Conservation (phyloP, 2,888 invertebrate genomes). For the Philhelius pedissequus region DNA sequence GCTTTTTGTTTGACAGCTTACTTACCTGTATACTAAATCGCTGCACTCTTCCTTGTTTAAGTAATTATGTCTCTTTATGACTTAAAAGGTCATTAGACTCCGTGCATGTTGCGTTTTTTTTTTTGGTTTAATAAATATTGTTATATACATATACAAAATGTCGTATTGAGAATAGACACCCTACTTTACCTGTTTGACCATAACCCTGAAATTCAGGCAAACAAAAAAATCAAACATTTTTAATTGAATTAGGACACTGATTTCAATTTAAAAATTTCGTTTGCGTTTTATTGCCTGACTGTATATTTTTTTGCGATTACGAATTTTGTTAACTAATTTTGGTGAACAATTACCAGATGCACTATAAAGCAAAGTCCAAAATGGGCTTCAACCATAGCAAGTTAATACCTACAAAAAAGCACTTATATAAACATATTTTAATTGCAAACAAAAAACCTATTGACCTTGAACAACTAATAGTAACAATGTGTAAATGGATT, state of each 20-base stretch:
- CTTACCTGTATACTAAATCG: not conserved
- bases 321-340: not conserved
- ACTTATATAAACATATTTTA: not conserved
- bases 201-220: constrained; percentile 9
- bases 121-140: too few species aligned
- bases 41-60: not conserved
- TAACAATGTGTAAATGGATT: too few species aligned
- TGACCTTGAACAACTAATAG: not conserved
- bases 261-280: too few species aligned
- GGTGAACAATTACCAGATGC: not conserved
- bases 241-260: not conserved
- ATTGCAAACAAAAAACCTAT: not conserved
- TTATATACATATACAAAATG: too few species aligned
- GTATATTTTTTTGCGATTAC: not conserved
- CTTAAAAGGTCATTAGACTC: constrained; percentile 24
- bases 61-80: not conserved
- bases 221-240: not conserved
- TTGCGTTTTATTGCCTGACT: too few species aligned
- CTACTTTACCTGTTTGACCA: not conserved
- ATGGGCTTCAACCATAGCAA: not conserved
- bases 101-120: too few species aligned
- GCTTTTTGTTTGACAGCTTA: too few species aligned
- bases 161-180: not conserved
- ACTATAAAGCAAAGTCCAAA: not conserved
- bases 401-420: too few species aligned